Percentiles rank a stretch among this genome's conserved stretches.
Conservation (phyloP, 2,113 vertebrate genomes). For the Hymenochirus boettgeri region DNA sequence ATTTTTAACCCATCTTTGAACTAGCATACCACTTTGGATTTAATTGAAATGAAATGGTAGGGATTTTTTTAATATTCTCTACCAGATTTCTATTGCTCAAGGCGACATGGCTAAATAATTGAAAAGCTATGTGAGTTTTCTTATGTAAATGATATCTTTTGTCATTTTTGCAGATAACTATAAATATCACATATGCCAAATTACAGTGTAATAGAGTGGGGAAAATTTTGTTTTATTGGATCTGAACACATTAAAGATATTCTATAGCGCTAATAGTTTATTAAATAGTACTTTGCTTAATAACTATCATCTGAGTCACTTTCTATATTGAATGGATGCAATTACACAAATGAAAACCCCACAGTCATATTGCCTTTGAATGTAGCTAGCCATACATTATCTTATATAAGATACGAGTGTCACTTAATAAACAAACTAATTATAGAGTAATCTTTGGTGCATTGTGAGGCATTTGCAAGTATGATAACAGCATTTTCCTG, state of each 20-base stretch:
- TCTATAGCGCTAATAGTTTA: slow-evolving; percentile 28
- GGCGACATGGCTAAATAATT: slow-evolving; percentile 4
- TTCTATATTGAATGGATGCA: slow-evolving; percentile 18
- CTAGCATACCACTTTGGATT: background rate
- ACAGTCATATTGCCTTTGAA: slow-evolving; percentile 22
- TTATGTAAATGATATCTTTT: slow-evolving; percentile 23
- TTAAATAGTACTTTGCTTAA: slow-evolving; percentile 28
- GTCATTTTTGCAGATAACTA: slow-evolving; percentile 26
- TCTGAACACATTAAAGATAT: slow-evolving; percentile 26
- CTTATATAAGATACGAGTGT: too few relatives aligned
- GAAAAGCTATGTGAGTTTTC: slow-evolving; percentile 7
- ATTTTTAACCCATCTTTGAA: background rate
- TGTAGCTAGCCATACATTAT: background rate
- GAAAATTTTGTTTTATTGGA: slow-evolving; percentile 28
- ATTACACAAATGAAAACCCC: slow-evolving; percentile 38
- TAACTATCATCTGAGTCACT: slow-evolving; percentile 36
- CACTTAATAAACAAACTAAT: too few relatives aligned
- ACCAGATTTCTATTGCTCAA: slow-evolving; percentile 7
- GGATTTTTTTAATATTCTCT: slow-evolving; percentile 7
- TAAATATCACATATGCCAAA: slow-evolving; percentile 29
- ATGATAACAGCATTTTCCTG: too few relatives aligned
- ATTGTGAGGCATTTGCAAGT: too few relatives aligned
- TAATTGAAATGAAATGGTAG: background rate
- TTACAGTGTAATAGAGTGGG: slow-evolving; percentile 25
- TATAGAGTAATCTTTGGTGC: too few relatives aligned